Evolutionary conservation across 1,140 invertebrate genomes (phyloP).

Genomic region (Zophobas atratus): DNA sequence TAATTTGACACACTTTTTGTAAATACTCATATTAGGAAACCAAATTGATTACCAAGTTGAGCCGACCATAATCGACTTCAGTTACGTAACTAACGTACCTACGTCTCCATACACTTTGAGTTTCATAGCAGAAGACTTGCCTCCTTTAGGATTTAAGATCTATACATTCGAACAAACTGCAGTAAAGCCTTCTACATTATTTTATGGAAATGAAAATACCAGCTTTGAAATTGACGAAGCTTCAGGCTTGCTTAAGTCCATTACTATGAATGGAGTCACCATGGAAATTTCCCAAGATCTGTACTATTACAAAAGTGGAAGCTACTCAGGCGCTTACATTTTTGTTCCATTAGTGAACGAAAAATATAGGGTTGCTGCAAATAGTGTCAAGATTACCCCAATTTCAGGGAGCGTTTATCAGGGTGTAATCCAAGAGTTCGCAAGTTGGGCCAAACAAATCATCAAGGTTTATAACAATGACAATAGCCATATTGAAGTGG

Average conservation of each 20-base stretch:
- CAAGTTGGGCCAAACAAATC: constrained; percentile 86
- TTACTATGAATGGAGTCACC: constrained; percentile 70
- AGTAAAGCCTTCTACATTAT: neutral
- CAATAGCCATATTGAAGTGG: constrained; percentile 81
- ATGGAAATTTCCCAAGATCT: constrained; percentile 78
- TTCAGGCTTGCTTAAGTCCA: constrained; percentile 69
- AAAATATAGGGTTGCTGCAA: neutral
- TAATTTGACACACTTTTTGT: neutral
- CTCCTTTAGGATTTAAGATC: constrained; percentile 76
- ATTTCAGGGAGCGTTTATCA: constrained; percentile 16
- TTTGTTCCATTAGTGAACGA: constrained; percentile 77
- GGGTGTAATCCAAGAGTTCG: constrained; percentile 75
- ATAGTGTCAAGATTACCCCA: constrained; percentile 17
- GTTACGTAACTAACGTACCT: constrained; percentile 25
- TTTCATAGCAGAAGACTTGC: constrained; percentile 75
- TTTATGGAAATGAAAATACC: constrained; percentile 2
- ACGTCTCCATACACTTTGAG: constrained; percentile 71
- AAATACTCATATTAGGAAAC: constrained; percentile 2
- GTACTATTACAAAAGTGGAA: constrained; percentile 79
- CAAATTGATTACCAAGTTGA: constrained; percentile 33
- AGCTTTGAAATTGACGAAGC: constrained; percentile 70
- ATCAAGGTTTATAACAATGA: constrained; percentile 80
- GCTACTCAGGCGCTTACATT: constrained; percentile 88
- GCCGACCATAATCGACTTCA: constrained; percentile 48
- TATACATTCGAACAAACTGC: constrained; percentile 70